Evolutionary conservation across 2,888 invertebrate species (phyloP), one percentile per base, ranked within the genome.

Genomic region (Diplolepis rosae): DNA sequence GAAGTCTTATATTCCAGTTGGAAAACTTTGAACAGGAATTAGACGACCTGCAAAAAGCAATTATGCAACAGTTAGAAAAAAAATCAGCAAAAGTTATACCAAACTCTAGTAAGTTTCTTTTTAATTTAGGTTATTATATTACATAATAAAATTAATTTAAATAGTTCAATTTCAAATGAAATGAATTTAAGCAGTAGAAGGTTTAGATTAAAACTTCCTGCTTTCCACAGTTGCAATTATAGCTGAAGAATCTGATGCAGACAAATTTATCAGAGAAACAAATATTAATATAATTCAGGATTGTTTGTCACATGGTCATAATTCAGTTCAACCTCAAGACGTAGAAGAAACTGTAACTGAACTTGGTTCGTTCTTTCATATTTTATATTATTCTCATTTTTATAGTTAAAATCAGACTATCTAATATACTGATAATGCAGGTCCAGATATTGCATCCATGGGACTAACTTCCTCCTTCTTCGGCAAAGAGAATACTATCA

Each of bases 1-100:
- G 27, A 54, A 9, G 6, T 68, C 13, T 56, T 65, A 18, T 54
- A 66, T 79, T 78, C 35, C 45, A 86, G 84, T 68, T 88, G 69
- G 89, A 90, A 52, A 89, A 89, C 67, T 85, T 91, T 32, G 88
- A 89, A 50, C 84, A 82, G 51, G 92, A 92, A 81, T 90, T 98
- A 42, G 93, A 93, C 11, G 93, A 94, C 35, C 89, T 98, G n/a
- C 96, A 97, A 87, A 92, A 91, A 77, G 94, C 96, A 90, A 98
- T 98, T 82, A 97, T 98, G 83, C 90, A 90, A 28, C 95, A 95
- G 72, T 88, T 98, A 75, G 95, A 96, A 45, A 84, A 83, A 56
- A 80, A 77, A 78, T 90, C 90, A n/a, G 90, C 90, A 39, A 65
- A 70, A 69, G 69, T 42, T 39, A 72, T 69, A 66, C 68, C n/a